These are phyloP conservation scores for Dynastes hyllus DNA, from an alignment of 2,888 invertebrate species.

Conservation along the genomic window DNA sequence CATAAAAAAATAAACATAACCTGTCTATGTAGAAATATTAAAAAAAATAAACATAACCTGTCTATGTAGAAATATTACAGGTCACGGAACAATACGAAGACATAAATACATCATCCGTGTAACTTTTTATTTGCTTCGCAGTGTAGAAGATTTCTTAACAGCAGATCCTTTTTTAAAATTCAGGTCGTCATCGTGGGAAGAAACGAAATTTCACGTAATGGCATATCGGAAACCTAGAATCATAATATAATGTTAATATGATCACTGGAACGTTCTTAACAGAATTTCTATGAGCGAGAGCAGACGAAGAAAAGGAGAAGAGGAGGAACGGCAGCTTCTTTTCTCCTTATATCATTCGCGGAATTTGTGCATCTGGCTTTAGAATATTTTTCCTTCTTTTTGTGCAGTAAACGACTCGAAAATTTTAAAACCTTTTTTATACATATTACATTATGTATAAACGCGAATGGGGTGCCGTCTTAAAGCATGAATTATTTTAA, in stretches of 20 bases:
- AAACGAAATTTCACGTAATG: slow-evolving; percentile 50
- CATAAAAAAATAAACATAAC: too few species aligned
- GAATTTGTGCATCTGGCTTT: slow-evolving; percentile 31
- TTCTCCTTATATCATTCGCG: slow-evolving; percentile 10
- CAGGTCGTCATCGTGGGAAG: slow-evolving; percentile 22
- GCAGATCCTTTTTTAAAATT: slow-evolving; percentile 36
- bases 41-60: too few species aligned
- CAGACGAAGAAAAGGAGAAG: neutral
- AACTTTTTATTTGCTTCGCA: neutral
- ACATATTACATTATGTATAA: slow-evolving; percentile 16
- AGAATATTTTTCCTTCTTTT: slow-evolving; percentile 17
- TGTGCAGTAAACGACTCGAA: too few species aligned
- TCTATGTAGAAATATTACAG: neutral
- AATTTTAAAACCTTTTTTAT: slow-evolving; percentile 12
- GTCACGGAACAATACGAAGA: neutral
- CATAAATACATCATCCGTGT: slow-evolving; percentile 25
- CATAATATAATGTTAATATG: slow-evolving; percentile 49
- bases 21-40: too few species aligned
- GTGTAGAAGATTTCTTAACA: neutral
- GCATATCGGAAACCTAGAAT: slow-evolving; percentile 49
- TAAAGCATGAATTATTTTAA: slow-evolving; percentile 8
- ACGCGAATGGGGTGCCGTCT: neutral
- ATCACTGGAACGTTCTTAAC: slow-evolving; percentile 34
- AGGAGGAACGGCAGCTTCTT: neutral
- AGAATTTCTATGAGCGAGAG: slow-evolving; percentile 45